Conservation (phyloP, 2,888 invertebrate genomes). For the Pristionchus mayeri region DNA sequence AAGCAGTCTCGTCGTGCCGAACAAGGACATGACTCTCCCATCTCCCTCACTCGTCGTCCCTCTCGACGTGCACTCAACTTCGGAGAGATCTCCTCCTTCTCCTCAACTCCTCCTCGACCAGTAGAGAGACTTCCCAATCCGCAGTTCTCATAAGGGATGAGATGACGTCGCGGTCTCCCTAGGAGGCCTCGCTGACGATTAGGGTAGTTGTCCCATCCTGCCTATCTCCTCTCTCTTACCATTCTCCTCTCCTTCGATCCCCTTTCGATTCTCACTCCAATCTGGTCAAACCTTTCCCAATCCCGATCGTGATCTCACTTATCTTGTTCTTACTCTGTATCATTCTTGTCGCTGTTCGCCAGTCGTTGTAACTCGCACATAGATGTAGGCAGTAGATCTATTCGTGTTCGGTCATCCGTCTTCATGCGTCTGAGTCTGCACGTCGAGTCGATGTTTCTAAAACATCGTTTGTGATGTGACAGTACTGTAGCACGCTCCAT, state of each 20-base stretch:
- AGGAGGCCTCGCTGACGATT: conserved; percentile 4
- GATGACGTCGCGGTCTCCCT: background rate
- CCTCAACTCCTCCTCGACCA: background rate
- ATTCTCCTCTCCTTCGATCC: conserved; percentile 24
- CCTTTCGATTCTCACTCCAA: conserved; percentile 22
- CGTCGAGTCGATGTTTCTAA: conserved; percentile 33
- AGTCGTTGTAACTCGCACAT: background rate
- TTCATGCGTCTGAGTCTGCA: background rate
- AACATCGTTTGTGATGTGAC: background rate
- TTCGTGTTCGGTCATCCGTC: conserved; percentile 1
- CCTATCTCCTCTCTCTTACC: conserved; percentile 4
- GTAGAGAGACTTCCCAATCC: conserved; percentile 17
- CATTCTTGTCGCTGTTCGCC: conserved; percentile 1
- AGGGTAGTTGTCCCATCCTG: conserved; percentile 5
- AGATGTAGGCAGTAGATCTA: background rate
- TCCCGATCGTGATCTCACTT: conserved; percentile 31
- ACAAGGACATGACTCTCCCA: background rate
- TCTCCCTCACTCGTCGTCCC: background rate
- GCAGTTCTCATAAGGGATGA: conserved; percentile 32
- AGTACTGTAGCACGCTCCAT: background rate
- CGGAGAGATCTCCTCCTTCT: background rate
- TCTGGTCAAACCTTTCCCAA: background rate
- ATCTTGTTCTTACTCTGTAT: background rate
- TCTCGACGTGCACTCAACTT: conserved; percentile 29
- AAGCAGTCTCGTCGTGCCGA: background rate